These are phyloP conservation scores for Tonatia bakeri DNA, from an alignment of 2,113 vertebrate genomes.

Conservation along the genomic window DNA sequence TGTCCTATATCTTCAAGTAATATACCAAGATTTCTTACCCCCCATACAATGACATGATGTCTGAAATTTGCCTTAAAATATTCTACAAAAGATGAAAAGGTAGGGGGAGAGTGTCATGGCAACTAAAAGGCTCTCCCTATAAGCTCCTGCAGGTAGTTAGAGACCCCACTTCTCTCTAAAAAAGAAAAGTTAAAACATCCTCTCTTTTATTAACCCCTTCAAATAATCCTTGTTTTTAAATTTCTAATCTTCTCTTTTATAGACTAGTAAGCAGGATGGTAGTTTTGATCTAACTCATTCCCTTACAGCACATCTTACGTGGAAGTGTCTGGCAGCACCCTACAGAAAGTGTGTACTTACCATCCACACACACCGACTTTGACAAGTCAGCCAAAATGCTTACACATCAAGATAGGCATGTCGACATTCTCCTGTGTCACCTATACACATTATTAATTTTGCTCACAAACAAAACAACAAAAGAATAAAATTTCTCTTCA, in stretches of 20 bases:
- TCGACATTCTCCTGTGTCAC: neutral
- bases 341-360: neutral
- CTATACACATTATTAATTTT: neutral
- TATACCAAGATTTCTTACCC: neutral
- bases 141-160: neutral
- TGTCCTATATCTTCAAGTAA: neutral
- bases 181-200: neutral
- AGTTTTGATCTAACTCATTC: neutral
- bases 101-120: neutral
- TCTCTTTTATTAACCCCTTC: neutral
- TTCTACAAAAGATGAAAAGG: neutral
- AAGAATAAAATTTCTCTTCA: neutral
- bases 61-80: conserved; percentile 8
- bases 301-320: neutral
- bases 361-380: neutral
- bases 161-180: neutral
- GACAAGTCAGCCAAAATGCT: neutral
- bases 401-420: neutral
- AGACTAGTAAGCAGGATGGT: neutral
- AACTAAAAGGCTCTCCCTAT: neutral
- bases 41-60: neutral
- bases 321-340: neutral
- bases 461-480: neutral
- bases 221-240: conserved; percentile 11
- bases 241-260: neutral